Evolutionary conservation across 2,797 vertebrate genomes (phyloP).

Genomic region (Acrossocheilus wenchowensis): DNA sequence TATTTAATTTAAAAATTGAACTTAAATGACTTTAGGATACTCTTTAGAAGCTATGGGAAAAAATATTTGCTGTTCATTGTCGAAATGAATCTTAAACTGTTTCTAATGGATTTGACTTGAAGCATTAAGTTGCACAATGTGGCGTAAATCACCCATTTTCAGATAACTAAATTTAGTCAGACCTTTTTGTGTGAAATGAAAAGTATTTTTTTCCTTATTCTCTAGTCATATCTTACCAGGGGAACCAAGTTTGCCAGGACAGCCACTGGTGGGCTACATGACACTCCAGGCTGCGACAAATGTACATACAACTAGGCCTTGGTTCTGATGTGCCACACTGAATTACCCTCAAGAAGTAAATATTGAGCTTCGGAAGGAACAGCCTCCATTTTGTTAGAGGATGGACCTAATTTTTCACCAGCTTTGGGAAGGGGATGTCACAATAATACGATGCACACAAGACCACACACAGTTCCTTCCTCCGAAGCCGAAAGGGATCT

Average conservation of each 20-base stretch:
- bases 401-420: constrained; percentile 30
- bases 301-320: neutral
- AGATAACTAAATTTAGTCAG: neutral
- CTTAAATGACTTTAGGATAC: neutral
- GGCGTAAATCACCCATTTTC: neutral
- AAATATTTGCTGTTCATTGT: neutral
- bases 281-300: neutral
- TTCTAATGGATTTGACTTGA: neutral
- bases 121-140: neutral
- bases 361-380: neutral
- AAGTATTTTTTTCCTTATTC: neutral
- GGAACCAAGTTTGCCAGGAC: neutral
- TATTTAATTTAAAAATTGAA: neutral
- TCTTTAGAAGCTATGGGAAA: neutral
- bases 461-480: constrained; percentile 29
- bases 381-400: neutral
- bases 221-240: neutral
- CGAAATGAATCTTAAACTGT: neutral
- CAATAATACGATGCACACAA: constrained; percentile 46
- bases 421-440: constrained; percentile 37
- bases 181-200: neutral
- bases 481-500: constrained; percentile 5
- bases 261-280: neutral
- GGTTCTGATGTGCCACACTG: neutral
- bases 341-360: constrained; percentile 8